These are phyloP conservation scores for Agrotis exclamationis DNA, from an alignment of 2,888 invertebrate species.

Conservation along the genomic window DNA sequence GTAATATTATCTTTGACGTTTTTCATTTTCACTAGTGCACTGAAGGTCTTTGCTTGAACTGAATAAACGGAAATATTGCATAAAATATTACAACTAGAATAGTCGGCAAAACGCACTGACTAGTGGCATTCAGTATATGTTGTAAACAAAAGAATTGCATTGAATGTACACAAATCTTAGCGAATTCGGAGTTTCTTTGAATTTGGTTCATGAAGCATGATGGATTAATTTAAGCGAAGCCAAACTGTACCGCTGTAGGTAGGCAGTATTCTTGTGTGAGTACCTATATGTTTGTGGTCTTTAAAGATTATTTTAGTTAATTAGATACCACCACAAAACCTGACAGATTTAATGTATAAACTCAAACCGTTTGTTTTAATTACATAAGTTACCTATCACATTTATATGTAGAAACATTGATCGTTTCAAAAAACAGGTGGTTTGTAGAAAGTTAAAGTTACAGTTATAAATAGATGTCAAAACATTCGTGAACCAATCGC, in stretches of 20 bases:
- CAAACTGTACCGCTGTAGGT: too few species aligned
- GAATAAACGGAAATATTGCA: background rate
- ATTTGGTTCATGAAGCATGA: background rate
- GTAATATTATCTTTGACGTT: conserved; percentile 57
- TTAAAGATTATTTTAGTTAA: background rate
- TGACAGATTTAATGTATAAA: background rate
- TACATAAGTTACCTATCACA: too few species aligned
- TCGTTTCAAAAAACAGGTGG: too few species aligned
- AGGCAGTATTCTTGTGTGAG: too few species aligned
- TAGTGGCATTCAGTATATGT: conserved; percentile 11
- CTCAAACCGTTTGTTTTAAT: background rate
- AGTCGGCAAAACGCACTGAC: too few species aligned
- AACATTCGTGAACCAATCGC: background rate
- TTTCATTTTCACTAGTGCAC: conserved; percentile 24
- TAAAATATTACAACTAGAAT: too few species aligned
- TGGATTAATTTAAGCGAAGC: background rate
- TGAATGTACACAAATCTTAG: conserved; percentile 19
- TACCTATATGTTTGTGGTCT: background rate
- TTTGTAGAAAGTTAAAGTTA: background rate
- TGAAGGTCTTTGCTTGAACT: conserved; percentile 5
- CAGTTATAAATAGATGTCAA: too few species aligned
- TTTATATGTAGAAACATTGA: too few species aligned
- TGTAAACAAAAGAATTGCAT: conserved; percentile 22
- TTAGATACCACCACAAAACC: background rate
- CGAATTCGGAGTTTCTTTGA: conserved; percentile 19